phyloP scores from a whole-genome alignment of 2,113 vertebrate genomes.

The Aptenodytes patagonicus region DNA sequence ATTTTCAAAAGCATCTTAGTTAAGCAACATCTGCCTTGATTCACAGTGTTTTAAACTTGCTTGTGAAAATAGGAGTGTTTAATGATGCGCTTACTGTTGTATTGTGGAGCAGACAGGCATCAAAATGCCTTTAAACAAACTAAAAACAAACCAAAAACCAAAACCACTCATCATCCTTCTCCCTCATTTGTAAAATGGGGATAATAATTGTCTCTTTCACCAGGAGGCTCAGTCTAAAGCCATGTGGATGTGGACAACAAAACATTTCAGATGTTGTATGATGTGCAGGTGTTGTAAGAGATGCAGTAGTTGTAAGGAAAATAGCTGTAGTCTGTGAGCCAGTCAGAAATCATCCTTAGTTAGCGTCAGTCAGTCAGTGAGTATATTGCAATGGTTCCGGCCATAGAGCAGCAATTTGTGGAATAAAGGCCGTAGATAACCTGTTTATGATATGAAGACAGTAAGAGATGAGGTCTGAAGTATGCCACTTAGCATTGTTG shows the following conservation, averaged over 20 bases:
- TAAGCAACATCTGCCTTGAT: background rate
- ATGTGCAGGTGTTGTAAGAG: background rate
- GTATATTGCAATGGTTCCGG: background rate
- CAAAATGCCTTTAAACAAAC: background rate
- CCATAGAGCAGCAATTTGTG: background rate
- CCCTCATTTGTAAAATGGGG: background rate
- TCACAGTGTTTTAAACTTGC: background rate
- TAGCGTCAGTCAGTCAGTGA: background rate
- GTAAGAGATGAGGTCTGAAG: background rate
- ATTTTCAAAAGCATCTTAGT: background rate
- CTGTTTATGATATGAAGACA: background rate
- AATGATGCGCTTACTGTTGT: background rate
- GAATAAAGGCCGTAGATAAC: accelerated
- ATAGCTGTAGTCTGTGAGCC: background rate
- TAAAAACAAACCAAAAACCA: too few species aligned
- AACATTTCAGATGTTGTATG: background rate
- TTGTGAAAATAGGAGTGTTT: background rate
- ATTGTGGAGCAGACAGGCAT: background rate
- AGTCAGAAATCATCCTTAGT: background rate
- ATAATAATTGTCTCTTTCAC: background rate
- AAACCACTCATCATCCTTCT: background rate
- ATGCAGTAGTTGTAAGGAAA: background rate
- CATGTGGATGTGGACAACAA: background rate
- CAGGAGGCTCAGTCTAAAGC: background rate
- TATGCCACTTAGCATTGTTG: background rate